These are phyloP conservation scores for Masticophis lateralis DNA, from an alignment of 2,797 vertebrate genomes.

Conservation along the genomic window DNA sequence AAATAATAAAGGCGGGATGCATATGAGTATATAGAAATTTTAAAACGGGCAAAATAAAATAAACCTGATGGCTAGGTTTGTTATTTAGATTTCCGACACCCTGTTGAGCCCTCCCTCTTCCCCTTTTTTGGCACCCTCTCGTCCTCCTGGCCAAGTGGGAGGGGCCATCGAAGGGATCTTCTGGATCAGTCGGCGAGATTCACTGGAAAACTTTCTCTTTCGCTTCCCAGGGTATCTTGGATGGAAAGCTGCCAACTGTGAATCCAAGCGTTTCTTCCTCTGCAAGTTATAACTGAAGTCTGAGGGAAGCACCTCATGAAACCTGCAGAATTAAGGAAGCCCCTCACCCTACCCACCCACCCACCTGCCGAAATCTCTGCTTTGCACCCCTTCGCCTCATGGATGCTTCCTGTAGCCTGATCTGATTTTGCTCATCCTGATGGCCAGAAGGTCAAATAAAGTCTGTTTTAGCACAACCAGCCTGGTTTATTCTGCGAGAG, in stretches of 20 bases:
- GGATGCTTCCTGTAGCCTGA: not conserved
- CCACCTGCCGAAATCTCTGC: not conserved
- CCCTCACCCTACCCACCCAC: not conserved
- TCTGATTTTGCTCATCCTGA: not conserved
- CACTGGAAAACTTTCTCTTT: not conserved
- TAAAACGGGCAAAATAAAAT: too few relatives aligned
- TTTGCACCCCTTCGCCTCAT: rapidly evolving
- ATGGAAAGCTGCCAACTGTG: rapidly evolving
- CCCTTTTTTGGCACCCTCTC: too few relatives aligned
- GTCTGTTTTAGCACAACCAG: not conserved
- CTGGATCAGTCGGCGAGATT: too few relatives aligned
- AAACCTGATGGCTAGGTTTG: too few relatives aligned
- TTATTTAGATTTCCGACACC: too few relatives aligned
- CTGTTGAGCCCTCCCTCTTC: too few relatives aligned
- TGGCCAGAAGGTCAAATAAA: not conserved
- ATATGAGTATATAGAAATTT: too few relatives aligned
- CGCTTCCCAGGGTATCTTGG: rapidly evolving
- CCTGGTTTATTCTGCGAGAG: not conserved
- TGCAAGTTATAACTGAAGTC: not conserved
- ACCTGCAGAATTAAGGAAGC: not conserved
- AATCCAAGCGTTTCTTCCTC: rapidly evolving
- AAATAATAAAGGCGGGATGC: too few relatives aligned
- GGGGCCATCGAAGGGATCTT: too few relatives aligned
- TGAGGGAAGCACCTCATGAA: not conserved
- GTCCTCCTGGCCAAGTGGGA: too few relatives aligned